Evolutionary conservation across 1,140 invertebrate species (phyloP).

Genomic region (Nasonia longicornis): DNA sequence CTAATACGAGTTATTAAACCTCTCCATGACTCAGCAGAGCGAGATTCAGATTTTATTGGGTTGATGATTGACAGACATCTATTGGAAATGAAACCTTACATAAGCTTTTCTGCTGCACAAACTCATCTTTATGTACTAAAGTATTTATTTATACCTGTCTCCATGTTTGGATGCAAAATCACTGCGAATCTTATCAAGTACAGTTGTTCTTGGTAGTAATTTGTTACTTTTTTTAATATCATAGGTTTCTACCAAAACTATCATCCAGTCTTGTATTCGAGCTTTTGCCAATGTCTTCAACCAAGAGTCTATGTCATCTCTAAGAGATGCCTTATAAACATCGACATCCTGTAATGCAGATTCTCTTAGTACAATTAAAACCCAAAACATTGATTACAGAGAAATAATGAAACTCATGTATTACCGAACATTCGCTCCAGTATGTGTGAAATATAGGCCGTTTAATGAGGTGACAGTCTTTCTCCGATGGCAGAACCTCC

Average conservation of each 20-base stretch:
- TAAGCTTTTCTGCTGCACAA: conserved; percentile 25
- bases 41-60: conserved; percentile 88
- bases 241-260: conserved; percentile 91
- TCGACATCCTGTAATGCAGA: conserved; percentile 85
- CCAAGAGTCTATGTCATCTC: conserved; percentile 92
- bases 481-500: conserved; percentile 77
- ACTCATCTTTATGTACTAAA: conserved; percentile 18
- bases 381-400: neutral
- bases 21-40: conserved; percentile 90
- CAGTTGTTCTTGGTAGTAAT: conserved; percentile 90
- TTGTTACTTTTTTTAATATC: conserved; percentile 94
- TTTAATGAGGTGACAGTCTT: conserved; percentile 82
- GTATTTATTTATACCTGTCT: conserved; percentile 73
- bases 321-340: conserved; percentile 85
- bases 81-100: conserved; percentile 52
- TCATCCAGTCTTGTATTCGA: conserved; percentile 92
- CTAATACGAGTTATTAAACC: conserved; percentile 85
- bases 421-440: conserved; percentile 93
- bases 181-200: conserved; percentile 92
- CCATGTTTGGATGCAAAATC: conserved; percentile 92
- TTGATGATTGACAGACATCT: conserved; percentile 93
- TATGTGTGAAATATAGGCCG: conserved; percentile 94
- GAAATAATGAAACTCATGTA: conserved; percentile 45
- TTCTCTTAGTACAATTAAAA: conserved; percentile 13
- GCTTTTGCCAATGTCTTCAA: conserved; percentile 80